Base-by-base conservation (phyloP, 2,113 vertebrate species). In the Chiloscyllium plagiosum region DNA sequence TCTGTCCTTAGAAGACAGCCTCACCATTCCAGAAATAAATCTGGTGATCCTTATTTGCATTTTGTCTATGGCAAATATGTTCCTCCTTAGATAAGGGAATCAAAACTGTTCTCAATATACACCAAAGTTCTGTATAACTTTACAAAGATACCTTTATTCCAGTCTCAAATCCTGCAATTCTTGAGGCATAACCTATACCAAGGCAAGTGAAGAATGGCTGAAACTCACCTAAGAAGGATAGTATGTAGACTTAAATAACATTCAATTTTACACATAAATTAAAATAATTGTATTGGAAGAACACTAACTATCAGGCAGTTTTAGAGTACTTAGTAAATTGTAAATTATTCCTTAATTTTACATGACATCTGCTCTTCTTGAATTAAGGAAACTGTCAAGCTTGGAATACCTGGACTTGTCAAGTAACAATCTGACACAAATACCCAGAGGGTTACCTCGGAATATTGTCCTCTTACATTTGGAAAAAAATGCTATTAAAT, bases 331-430 rank as follows among this genome's bases (percentile, higher is more conserved):
- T 93, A 68, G 29, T 37, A 83, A 83, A 47, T 20, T 47, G 80
- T 83, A 42, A 42, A 42, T 83, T 83, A 83, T 42, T 83, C 42
- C n/a, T 47, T 37, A 83, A 93, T 37, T 93, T 61, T 61, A 24
- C 26, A 7, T 42, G 24, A 47, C 65, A 17, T 50, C 37, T 26
- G 20, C 76, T 83, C 47, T 61, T 96, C 47, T 96, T 96, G 42
- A 96, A 86, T 94, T 96, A 96, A 99, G 99, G 97, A 98, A 98
- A 69, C 97, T 99, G 96, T 99, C 97, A 96, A 98, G 98, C 96
- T 97, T 99, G 96, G 99, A 99, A 97, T 99, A 98, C 96, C 97
- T 99, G 96, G 99, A 99, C 96, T 97, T 99, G 97, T 99, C 99
- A 96, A 99, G 99, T 97, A 99, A 99, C 97, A 99, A 99, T 97